These are phyloP conservation scores for Pelvicachromis taeniatus DNA, from an alignment of 2,113 vertebrate species.

Conservation along the genomic window DNA sequence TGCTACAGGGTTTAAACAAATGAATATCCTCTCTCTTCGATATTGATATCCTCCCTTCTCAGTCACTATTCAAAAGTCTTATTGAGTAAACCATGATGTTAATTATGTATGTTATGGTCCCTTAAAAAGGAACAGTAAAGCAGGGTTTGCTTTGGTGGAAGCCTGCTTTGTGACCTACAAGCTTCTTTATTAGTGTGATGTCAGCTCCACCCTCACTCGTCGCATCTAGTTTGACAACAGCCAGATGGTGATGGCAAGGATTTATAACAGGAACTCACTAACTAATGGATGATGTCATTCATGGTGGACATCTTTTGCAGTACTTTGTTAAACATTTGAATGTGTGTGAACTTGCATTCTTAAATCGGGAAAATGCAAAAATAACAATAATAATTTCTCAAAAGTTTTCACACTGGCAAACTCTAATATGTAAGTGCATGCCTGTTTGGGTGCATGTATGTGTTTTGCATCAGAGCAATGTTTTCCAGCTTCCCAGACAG, in stretches of 20 bases:
- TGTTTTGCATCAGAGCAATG: constrained; percentile 13
- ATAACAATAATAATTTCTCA: neutral
- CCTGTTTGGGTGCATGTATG: neutral
- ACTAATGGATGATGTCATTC: neutral
- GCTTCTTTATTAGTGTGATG: neutral
- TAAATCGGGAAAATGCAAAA: neutral
- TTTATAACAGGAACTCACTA: neutral
- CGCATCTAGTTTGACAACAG: neutral
- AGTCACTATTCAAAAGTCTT: neutral
- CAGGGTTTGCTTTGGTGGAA: neutral
- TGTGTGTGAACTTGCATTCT: neutral
- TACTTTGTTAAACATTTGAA: accelerated
- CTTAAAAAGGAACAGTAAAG: neutral
- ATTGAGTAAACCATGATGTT: neutral
- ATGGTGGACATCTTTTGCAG: neutral
- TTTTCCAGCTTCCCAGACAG: constrained; percentile 64
- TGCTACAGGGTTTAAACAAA: neutral
- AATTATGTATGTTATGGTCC: neutral
- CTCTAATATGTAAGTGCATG: neutral
- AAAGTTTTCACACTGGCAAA: neutral
- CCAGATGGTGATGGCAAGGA: neutral
- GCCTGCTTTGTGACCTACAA: neutral
- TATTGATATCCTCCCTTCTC: neutral
- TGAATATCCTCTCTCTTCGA: neutral
- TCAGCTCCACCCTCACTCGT: neutral